Conservation (phyloP, 2,113 vertebrate genomes). For the Callospermophilus lateralis region DNA sequence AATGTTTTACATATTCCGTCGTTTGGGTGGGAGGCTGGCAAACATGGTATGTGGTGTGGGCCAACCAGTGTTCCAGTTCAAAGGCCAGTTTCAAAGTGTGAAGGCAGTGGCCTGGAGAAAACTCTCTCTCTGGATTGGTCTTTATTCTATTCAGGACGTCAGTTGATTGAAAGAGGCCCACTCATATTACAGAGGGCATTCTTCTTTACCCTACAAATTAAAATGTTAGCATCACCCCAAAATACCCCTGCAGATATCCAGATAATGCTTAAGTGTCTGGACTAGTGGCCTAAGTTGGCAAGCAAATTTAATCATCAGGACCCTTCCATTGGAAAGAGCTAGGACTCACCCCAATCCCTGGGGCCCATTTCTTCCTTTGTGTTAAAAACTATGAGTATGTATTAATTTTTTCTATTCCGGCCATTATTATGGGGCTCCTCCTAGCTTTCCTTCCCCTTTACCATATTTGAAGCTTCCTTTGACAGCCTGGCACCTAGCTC, state of each 20-base stretch:
- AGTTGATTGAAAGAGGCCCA: neutral
- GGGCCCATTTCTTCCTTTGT: neutral
- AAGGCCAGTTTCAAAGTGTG: neutral
- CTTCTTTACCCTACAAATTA: neutral
- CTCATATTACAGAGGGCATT: neutral
- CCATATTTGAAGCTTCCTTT: neutral
- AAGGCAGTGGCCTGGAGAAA: neutral
- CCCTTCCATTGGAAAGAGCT: no score
- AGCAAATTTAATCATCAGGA: neutral
- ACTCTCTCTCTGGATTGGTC: neutral
- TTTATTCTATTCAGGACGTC: slow-evolving; percentile 10
- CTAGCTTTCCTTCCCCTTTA: neutral
- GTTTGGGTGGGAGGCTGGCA: neutral
- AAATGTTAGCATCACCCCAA: slow-evolving; percentile 11
- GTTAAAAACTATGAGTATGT: neutral
- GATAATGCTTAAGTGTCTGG: neutral
- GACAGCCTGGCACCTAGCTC: neutral
- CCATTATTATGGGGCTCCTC: neutral
- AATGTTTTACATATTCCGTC: neutral
- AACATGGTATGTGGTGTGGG: neutral
- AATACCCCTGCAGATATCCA: slow-evolving; percentile 22
- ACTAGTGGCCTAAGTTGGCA: neutral
- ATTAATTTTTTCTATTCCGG: neutral
- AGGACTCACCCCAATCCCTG: neutral
- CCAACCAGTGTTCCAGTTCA: neutral